Percentiles rank a stretch among this genome's conserved stretches.
Conservation (phyloP, 2,888 invertebrate genomes). For the Caenorhabditis japonica region DNA sequence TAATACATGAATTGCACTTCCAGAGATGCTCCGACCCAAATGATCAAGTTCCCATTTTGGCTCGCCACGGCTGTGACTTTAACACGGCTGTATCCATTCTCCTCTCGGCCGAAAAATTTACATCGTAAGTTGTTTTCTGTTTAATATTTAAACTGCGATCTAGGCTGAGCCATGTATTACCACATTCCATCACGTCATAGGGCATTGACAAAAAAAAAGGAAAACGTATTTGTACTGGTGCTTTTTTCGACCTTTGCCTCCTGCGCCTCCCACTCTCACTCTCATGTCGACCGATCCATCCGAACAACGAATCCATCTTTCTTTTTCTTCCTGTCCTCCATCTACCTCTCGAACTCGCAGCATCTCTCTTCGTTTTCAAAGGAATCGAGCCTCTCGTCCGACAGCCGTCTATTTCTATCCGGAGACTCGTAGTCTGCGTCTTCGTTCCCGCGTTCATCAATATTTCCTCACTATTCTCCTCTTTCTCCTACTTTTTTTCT, state of each 20-base stretch:
- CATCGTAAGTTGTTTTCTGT: slow-evolving; percentile 18
- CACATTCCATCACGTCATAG: slow-evolving; percentile 28
- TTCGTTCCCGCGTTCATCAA: slow-evolving; percentile 1
- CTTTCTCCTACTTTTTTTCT: neutral
- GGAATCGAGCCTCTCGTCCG: slow-evolving; percentile 9
- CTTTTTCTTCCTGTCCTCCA: slow-evolving; percentile 8
- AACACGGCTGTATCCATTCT: slow-evolving; percentile 35
- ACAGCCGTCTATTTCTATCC: slow-evolving; percentile 12
- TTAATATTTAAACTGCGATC: neutral
- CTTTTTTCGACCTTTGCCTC: slow-evolving; percentile 5
- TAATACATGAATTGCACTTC: too few species aligned
- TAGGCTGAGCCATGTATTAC: slow-evolving; percentile 27
- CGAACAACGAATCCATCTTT: slow-evolving; percentile 7
- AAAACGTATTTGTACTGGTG: neutral
- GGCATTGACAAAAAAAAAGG: slow-evolving; percentile 9
- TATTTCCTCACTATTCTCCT: slow-evolving; percentile 18
- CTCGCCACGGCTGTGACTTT: slow-evolving; percentile 38
- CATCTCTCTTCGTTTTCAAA: slow-evolving; percentile 6
- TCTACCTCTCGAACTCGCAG: neutral
- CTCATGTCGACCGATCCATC: slow-evolving; percentile 5
- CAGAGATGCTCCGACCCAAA: slow-evolving; percentile 43
- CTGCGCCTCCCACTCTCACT: slow-evolving; percentile 15
- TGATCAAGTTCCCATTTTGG: slow-evolving; percentile 39
- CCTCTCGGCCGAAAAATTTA: slow-evolving; percentile 34
- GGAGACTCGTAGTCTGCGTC: slow-evolving; percentile 4